phyloP scores from a whole-genome alignment of 2,113 vertebrate species.

The Pseudolaguvia tuberculata region DNA sequence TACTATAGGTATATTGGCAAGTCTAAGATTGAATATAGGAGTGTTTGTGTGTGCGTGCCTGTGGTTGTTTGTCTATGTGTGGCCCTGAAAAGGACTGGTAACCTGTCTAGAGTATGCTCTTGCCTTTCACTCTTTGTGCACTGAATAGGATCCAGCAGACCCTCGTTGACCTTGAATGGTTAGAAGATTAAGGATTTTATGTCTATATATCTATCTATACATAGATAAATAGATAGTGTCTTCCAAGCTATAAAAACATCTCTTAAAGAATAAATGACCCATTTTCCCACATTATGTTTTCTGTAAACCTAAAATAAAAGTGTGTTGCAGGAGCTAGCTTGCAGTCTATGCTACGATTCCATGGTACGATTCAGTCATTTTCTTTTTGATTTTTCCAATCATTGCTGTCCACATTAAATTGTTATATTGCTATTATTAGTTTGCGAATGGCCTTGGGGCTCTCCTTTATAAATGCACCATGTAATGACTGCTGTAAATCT shows the following conservation, averaged over 20 bases:
- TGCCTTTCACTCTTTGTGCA: too few species aligned
- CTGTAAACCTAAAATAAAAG: neutral
- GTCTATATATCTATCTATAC: too few species aligned
- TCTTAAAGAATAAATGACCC: neutral
- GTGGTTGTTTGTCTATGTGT: too few species aligned
- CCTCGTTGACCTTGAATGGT: too few species aligned
- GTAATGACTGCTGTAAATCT: constrained; percentile 46
- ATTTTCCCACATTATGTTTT: neutral
- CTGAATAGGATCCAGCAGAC: too few species aligned
- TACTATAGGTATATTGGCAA: too few species aligned
- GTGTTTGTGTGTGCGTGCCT: too few species aligned
- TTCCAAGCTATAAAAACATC: neutral
- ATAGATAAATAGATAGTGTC: too few species aligned
- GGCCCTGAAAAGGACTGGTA: too few species aligned
- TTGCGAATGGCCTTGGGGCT: constrained; percentile 14
- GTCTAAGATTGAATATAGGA: too few species aligned
- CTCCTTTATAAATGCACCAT: constrained; percentile 36
- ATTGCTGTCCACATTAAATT: constrained; percentile 17
- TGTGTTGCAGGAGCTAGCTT: neutral
- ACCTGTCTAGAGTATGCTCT: too few species aligned
- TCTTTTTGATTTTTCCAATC: constrained; percentile 4
- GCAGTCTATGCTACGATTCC: neutral
- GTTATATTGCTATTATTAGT: constrained; percentile 23
- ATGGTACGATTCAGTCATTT: neutral
- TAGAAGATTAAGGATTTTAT: too few species aligned